These are phyloP conservation scores for Listrodromus nycthemerus DNA, from an alignment of 2,888 invertebrate genomes.

Conservation along the genomic window DNA sequence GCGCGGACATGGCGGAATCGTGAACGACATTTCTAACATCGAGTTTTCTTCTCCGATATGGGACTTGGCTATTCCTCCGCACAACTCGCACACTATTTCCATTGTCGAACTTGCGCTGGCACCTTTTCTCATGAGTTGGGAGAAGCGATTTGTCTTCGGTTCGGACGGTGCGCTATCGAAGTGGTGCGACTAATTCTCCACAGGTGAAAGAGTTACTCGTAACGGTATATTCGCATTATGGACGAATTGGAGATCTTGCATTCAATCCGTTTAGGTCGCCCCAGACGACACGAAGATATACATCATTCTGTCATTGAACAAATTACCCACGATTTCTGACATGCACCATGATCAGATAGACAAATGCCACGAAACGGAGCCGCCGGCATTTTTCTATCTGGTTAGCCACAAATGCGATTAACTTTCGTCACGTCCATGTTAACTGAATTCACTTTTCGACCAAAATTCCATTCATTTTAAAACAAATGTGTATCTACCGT, in stretches of 20 bases:
- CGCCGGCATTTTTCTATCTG: neutral
- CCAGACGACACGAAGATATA: neutral
- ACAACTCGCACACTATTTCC: neutral
- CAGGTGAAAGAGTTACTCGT: neutral
- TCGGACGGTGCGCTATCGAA: neutral
- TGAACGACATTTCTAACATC: conserved; percentile 54
- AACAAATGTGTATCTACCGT: neutral
- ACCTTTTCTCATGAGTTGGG: neutral
- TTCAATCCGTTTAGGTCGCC: neutral
- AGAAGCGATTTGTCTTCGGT: neutral
- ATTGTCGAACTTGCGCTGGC: conserved; percentile 2
- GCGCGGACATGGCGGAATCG: conserved; percentile 69
- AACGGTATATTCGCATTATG: neutral
- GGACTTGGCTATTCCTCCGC: conserved; percentile 10
- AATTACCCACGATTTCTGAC: neutral
- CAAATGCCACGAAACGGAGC: no score
- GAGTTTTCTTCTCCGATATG: neutral
- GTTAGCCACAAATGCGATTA: neutral
- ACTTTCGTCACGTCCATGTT: no score
- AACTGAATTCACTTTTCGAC: neutral
- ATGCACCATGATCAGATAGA: no score
- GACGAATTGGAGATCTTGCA: neutral
- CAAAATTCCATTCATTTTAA: neutral
- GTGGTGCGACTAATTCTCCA: neutral
- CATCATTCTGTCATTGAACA: neutral